Conservation (phyloP, 2,888 invertebrate species). For the Incurvaria masculella region DNA sequence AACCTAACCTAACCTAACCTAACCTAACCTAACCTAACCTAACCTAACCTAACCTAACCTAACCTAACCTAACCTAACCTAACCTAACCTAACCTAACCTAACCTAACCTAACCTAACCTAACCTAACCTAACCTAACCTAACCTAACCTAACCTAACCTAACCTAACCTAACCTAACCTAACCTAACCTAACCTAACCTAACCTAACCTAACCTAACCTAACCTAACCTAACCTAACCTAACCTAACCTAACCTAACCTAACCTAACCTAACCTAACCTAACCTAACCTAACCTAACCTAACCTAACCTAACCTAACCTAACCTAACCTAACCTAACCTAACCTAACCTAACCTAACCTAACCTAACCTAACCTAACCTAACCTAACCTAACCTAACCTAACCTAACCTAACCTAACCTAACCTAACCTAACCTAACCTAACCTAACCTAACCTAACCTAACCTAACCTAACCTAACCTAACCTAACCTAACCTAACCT, state of each 20-base stretch:
- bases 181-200: neutral
- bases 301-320: slow-evolving; percentile 2
- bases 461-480: neutral
- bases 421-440: slow-evolving; percentile 5
- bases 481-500: slow-evolving; percentile 3
- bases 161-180: slow-evolving; percentile 3
- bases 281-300: slow-evolving; percentile 6
- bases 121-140: slow-evolving; percentile 5
- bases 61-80: slow-evolving; percentile 8
- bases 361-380: slow-evolving; percentile 3
- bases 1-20: no score
- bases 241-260: slow-evolving; percentile 1
- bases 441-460: neutral
- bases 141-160: slow-evolving; percentile 8
- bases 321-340: slow-evolving; percentile 4
- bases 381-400: slow-evolving; percentile 5
- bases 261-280: neutral
- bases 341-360: slow-evolving; percentile 1
- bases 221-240: slow-evolving; percentile 3
- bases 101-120: slow-evolving; percentile 4
- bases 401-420: slow-evolving; percentile 5
- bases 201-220: no score
- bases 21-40: slow-evolving; percentile 8
- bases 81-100: slow-evolving; percentile 8
- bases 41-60: slow-evolving; percentile 8